Evolutionary conservation across 2,888 invertebrate genomes (phyloP).

Genomic region (Phyto melanocephala): DNA sequence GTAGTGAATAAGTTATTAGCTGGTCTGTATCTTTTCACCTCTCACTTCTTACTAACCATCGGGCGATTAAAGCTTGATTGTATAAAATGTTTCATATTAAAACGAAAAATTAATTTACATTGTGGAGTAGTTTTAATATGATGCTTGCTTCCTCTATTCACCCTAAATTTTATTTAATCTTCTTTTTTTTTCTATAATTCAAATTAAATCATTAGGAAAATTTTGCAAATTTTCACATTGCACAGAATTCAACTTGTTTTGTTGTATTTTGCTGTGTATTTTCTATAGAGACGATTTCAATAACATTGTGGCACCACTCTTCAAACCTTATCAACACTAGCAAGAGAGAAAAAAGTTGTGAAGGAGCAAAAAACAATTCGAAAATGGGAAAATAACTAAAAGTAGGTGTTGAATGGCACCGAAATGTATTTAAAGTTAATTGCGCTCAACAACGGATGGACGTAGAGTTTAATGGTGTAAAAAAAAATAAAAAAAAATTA

Average conservation of each 20-base stretch:
- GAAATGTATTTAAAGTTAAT: conserved; percentile 53
- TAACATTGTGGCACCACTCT: background rate
- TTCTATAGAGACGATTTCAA: background rate
- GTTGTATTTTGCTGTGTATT: conserved; percentile 26
- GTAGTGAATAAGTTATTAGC: background rate
- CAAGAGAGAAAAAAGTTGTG: background rate
- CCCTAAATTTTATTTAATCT: conserved; percentile 54
- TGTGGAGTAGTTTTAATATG: background rate
- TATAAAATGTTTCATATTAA: conserved; percentile 28
- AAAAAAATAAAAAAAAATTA: background rate
- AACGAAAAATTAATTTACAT: conserved; percentile 59
- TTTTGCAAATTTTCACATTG: conserved; percentile 51
- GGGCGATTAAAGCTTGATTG: conserved; percentile 43
- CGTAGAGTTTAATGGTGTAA: background rate
- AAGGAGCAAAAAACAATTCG: conserved; percentile 17
- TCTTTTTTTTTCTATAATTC: conserved; percentile 42
- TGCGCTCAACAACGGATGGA: conserved; percentile 36
- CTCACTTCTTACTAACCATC: background rate
- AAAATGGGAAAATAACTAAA: conserved; percentile 36
- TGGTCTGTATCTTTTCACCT: background rate
- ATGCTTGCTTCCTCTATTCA: background rate
- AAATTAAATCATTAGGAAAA: conserved; percentile 64
- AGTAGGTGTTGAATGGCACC: conserved; percentile 50
- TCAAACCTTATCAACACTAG: conserved; percentile 37
- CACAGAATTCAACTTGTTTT: conserved; percentile 35